Conservation (phyloP, 2,113 vertebrate species). For the Cebidichthys violaceus region DNA sequence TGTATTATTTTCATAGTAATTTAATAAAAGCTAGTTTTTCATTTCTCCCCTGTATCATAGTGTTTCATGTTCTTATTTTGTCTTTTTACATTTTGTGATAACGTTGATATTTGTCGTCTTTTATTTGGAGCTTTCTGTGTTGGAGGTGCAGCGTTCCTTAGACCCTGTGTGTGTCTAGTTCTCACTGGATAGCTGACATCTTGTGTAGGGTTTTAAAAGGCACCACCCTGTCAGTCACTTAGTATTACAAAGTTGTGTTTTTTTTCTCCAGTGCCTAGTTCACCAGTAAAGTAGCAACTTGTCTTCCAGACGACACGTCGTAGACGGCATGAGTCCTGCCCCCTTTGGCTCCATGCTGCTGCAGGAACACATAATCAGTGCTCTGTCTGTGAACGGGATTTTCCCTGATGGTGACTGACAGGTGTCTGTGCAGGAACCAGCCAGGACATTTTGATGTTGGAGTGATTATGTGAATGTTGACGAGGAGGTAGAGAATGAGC, state of each 20-base stretch:
- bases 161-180: not conserved
- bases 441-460: conserved; percentile 63
- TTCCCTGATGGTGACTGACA: conserved; percentile 67
- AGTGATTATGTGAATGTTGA: conserved; percentile 76
- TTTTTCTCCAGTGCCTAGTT: not conserved
- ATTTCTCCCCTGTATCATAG: not conserved
- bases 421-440: conserved; percentile 51
- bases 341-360: conserved; percentile 11
- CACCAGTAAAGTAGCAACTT: not conserved
- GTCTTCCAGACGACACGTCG: not conserved
- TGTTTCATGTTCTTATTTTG: not conserved
- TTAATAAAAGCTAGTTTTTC: not conserved
- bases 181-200: not conserved
- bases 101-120: not conserved
- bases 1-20: not conserved
- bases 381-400: conserved; percentile 53
- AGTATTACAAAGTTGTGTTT: not conserved
- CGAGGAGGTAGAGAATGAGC: conserved; percentile 35
- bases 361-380: conserved; percentile 2
- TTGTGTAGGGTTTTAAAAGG: not conserved
- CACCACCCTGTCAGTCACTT: not conserved
- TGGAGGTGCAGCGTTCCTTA: not conserved
- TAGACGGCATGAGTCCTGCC: not conserved
- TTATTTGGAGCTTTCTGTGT: not conserved
- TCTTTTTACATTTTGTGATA: not conserved